Base-by-base conservation (phyloP, 2,797 vertebrate genomes). In the Anguilla anguilla region DNA sequence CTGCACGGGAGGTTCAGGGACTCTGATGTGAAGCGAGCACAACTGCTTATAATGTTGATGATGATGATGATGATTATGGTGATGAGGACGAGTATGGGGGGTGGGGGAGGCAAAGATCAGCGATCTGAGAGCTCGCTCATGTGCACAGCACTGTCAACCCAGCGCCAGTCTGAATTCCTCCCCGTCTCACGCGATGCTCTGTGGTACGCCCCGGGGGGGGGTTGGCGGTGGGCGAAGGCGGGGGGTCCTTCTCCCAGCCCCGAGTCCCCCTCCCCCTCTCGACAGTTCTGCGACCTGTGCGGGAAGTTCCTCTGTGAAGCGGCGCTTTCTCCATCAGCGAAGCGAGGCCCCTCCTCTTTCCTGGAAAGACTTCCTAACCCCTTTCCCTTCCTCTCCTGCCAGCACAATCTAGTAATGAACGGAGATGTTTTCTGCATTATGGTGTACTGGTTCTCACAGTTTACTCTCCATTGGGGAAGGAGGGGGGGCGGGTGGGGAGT, bases 351-450 rank as follows among this genome's bases (percentile, higher is more conserved):
- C 0, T 13, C 43, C 79, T 51, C 43, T 92, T 88, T 83, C 28
- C 17, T 88, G 88, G 87, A 91, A 82, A 46, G 13, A 77, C 87
- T 89, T 46, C 46, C 28, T 89, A 86, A 87, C 87, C 79, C 87
- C 86, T 91, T 89, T 77, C 72, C 81, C 88, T 74, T 83, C 84
- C 83, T 59, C 79, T 83, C 46, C 92, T 87, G 91, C 92, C 94
- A 94, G 91, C 90, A 90, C 95, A 95, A 96, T 95, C 94, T 93
- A 19, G 95, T 95, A 96, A 95, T 95, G 94, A 95, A 94, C 93
- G 92, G 91, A 92, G 93, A 94, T 95, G 92, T 95, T 92, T 93
- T 94, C 35, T 92, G 93, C 94, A 94, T 94, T 94, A 92, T 90
- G 91, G 92, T 95, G 93, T 92, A 93, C 95, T 95, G 95, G 89